Evolutionary conservation across 2,888 invertebrate species (phyloP), one percentile per base, ranked within the genome.

Genomic region (Petrolisthes cinctipes): DNA sequence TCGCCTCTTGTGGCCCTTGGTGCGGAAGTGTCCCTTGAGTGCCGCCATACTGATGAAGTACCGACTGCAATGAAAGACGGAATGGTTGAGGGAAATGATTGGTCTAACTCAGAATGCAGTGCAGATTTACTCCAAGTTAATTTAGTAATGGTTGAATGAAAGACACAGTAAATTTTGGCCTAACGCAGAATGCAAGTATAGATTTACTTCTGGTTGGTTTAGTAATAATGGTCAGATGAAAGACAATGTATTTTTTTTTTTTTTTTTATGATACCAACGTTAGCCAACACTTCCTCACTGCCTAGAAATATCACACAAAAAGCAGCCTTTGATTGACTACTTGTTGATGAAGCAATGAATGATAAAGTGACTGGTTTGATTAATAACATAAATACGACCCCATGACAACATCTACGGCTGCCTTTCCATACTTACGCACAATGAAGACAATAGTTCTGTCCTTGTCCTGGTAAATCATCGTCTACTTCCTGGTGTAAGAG

Each of bases 391-490:
- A n/a, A 61, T 61, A 61, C 61, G 9, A 61, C 61, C 9, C 17
- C 9, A 61, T 1, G 61, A 61, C 9, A 61, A 17, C 4, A 61
- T 61, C 11, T 9, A 17, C 3, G 17, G 61, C 61, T 61, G 9
- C 1, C 61, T 61, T 17, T 61, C 84, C 83, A 88, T 90, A 94
- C 95, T 94, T 93, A 95, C 93, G 98, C 97, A 94, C 99, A 99
- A 92, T 98, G 97, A 56, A 98, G 93, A 92, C 99, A 99, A 92
- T 98, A 98, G 93, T 96, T 95, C 92, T 98, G 98, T 0, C 96
- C 98, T 91, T 95, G 95, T 14, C 98, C 98, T 14, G 98, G 97
- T 92, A 96, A 95, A 91, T 99, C 98, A 85, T 97, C 94, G 93
- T 99, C 97, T 5, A 96, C 94, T 90, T 95, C 94, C 93, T 98